Percentiles rank a stretch among this genome's conserved stretches.
Conservation (phyloP, 2,113 vertebrate species). For the Rallus limicola region DNA sequence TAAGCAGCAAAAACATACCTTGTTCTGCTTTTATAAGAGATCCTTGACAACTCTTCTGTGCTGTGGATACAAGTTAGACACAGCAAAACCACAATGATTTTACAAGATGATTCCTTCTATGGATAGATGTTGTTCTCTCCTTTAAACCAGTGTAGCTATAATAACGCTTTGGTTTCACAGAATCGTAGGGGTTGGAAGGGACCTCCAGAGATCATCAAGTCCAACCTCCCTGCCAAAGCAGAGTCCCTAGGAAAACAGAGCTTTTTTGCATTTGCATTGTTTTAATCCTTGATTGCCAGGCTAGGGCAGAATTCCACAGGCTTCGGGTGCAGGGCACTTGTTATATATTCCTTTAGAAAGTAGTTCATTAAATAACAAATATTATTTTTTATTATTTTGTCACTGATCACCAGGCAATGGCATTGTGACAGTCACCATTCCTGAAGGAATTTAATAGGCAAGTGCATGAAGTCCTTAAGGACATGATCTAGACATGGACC, state of each 20-base stretch:
- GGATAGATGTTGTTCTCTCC: background rate
- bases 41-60: background rate
- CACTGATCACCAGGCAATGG: slow-evolving; percentile 12
- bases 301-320: background rate
- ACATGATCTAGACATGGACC: too few relatives aligned
- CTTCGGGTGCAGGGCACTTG: background rate
- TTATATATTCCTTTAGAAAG: slow-evolving; percentile 3
- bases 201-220: too few relatives aligned
- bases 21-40: background rate
- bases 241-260: background rate
- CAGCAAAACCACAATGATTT: background rate
- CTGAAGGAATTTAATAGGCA: too few relatives aligned
- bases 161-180: background rate
- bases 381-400: background rate
- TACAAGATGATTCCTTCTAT: background rate
- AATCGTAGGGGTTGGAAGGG: too few relatives aligned
- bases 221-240: too few relatives aligned
- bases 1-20: background rate
- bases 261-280: background rate
- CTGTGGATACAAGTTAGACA: background rate
- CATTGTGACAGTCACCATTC: background rate
- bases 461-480: too few relatives aligned
- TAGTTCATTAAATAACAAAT: slow-evolving; percentile 22
- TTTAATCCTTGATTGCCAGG: background rate
- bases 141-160: background rate